A percentile compares a stretch with the other conserved stretches of the same genome.
Conservation (phyloP, 2,888 invertebrate genomes). For the Cetonia aurata region DNA sequence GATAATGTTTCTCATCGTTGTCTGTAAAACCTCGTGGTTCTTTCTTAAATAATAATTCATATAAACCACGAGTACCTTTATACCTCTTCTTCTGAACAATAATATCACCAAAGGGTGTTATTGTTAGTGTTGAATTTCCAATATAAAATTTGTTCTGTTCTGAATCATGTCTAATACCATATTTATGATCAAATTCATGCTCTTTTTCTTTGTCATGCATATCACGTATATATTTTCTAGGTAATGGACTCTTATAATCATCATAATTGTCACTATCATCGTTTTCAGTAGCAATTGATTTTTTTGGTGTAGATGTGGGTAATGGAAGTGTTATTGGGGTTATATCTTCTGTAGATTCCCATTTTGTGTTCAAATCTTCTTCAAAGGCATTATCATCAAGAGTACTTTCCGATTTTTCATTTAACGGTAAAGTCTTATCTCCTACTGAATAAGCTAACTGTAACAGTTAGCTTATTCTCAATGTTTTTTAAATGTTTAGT, state of each 20-base stretch:
- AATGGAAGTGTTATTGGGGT: no score
- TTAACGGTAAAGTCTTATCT: no score
- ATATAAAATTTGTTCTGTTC: conserved; percentile 23
- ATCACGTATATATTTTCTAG: conserved; percentile 41
- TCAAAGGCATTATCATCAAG: not conserved
- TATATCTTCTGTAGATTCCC: not conserved
- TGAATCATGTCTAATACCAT: conserved; percentile 45
- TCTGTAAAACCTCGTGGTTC: conserved; percentile 32
- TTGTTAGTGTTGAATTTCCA: conserved; percentile 36
- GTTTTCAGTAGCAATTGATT: conserved; percentile 15
- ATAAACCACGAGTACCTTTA: conserved; percentile 45
- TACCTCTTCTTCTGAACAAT: conserved; percentile 13
- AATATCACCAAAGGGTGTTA: conserved; percentile 32
- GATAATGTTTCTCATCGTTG: conserved; percentile 10
- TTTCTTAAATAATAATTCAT: conserved; percentile 48
- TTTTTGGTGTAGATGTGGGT: conserved; percentile 4
- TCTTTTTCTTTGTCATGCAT: conserved; percentile 32
- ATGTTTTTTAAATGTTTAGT: conserved; percentile 21
- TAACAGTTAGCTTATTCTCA: not conserved
- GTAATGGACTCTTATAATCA: conserved; percentile 43
- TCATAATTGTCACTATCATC: conserved; percentile 31
- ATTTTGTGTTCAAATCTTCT: not conserved
- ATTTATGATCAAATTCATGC: conserved; percentile 46
- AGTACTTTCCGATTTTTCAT: not conserved
- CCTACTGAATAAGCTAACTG: no score